Evolutionary conservation across 2,888 invertebrate species (phyloP), one percentile per base, ranked within the genome.

Genomic region (Palloptera scutellata): DNA sequence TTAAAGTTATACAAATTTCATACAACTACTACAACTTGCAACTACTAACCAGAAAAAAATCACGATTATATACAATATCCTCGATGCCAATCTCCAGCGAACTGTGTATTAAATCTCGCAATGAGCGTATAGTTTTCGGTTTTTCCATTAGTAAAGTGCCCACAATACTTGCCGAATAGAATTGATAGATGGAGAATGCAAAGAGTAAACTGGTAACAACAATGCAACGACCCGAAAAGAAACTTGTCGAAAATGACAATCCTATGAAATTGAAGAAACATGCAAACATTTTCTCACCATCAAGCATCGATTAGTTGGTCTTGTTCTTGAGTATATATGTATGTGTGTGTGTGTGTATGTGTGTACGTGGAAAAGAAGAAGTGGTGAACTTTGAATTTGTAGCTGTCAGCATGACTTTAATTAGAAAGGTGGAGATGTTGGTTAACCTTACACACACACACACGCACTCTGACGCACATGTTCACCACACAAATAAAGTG

Each of bases 121-220:
- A 76, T 3, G 87, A 88, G 68, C 86, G 87, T 55, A 91, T 91
- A 30, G 87, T 88, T 73, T 87, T 88, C 0, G 89, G 88, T 13
- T 89, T 86, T 66, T 89, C 89, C 78, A 88, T 87, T 45, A 91
- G 81, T 66, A 91, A 78, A 0, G 89, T 88, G 0, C 91, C 90
- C 1, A 91, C 90, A 59, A 91, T 89, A 59, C 89, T 89, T 1
- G 90, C 91, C 54, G 90, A 91, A 79, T 91, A 91, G 79, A 90
- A 91, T 77, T 91, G 91, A 79, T 89, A 91, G 55, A 91, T 82
- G 17, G 88, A 86, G 70, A 90, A 86, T 0, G 89, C 86, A 78
- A 89, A 90, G 1, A 90, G 62, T 57, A 89, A 86, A 1, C 87
- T 86, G 1, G 86, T 85, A 62, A 89, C 85, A 3, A 88, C 83